Evolutionary conservation across 1,140 invertebrate genomes (phyloP).

Genomic region (Eupeodes corollae): DNA sequence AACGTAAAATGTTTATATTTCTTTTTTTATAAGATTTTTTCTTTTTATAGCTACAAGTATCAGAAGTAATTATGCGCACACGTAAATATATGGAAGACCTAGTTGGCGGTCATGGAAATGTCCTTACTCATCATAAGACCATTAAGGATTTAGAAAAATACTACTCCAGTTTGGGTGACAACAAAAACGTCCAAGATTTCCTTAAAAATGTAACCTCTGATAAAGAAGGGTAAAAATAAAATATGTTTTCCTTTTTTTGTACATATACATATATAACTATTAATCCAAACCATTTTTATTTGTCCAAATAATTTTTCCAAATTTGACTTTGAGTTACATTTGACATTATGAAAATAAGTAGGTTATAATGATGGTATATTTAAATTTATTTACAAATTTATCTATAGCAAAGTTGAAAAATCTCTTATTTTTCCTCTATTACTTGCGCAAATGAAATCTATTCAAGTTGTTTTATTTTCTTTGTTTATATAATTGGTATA

Average conservation of each 20-base stretch:
- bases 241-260: background rate
- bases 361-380: too few relatives aligned
- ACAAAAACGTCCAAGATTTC: conserved; percentile 74
- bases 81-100: conserved; percentile 85
- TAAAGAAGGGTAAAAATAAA: conserved; percentile 63
- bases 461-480: too few relatives aligned
- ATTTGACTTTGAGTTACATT: too few relatives aligned
- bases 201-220: conserved; percentile 83
- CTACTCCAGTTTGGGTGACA: conserved; percentile 65
- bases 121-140: conserved; percentile 70
- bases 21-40: conserved; percentile 6
- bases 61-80: conserved; percentile 91
- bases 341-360: too few relatives aligned
- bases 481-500: too few relatives aligned
- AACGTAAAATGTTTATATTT: conserved; percentile 1
- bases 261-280: too few relatives aligned
- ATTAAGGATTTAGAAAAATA: conserved; percentile 81
- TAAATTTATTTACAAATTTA: too few relatives aligned
- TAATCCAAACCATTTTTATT: too few relatives aligned
- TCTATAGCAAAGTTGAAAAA: too few relatives aligned
- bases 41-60: conserved; percentile 81
- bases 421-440: too few relatives aligned
- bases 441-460: too few relatives aligned
- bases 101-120: conserved; percentile 67
- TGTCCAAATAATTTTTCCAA: too few relatives aligned